A percentile compares a stretch with the other conserved stretches of the same genome.
These are phyloP conservation scores for Pocillopora grandis DNA, from an alignment of 92 coral and sea anemone genomes.

Conservation along the genomic window DNA sequence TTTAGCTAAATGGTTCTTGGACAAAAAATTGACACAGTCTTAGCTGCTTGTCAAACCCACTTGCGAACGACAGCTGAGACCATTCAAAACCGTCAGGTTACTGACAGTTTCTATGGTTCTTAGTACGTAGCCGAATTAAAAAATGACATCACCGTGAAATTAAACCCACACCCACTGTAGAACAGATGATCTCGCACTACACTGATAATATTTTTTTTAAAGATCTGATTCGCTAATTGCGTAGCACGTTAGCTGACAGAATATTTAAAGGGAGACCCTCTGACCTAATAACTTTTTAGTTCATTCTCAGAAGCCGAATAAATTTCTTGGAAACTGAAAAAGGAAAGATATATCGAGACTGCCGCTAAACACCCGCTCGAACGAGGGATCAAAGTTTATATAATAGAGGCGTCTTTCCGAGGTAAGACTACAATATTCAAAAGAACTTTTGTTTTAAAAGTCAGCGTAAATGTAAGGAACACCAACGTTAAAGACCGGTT, in stretches of 20 bases:
- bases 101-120: constrained; percentile 16
- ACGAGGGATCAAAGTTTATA: too few species aligned
- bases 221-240: too few species aligned
- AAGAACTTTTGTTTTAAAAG: not conserved
- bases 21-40: constrained; percentile 7
- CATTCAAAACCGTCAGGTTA: not conserved
- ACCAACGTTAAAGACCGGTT: too few species aligned
- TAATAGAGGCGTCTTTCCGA: not conserved
- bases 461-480: too few species aligned
- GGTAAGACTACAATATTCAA: not conserved
- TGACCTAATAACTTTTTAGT: too few species aligned
- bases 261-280: too few species aligned
- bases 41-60: constrained; percentile 14
- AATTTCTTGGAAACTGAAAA: too few species aligned
- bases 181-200: not conserved
- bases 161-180: not conserved
- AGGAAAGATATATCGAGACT: too few species aligned
- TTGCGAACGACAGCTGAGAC: constrained; percentile 18
- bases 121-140: not conserved
- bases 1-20: not conserved
- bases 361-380: too few species aligned
- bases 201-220: too few species aligned
- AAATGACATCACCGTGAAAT: not conserved
- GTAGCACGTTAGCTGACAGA: too few species aligned
- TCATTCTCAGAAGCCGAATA: too few species aligned